phyloP scores from a whole-genome alignment of 92 coral and sea anemone species.

The Isaurus tuberculatus region DNA sequence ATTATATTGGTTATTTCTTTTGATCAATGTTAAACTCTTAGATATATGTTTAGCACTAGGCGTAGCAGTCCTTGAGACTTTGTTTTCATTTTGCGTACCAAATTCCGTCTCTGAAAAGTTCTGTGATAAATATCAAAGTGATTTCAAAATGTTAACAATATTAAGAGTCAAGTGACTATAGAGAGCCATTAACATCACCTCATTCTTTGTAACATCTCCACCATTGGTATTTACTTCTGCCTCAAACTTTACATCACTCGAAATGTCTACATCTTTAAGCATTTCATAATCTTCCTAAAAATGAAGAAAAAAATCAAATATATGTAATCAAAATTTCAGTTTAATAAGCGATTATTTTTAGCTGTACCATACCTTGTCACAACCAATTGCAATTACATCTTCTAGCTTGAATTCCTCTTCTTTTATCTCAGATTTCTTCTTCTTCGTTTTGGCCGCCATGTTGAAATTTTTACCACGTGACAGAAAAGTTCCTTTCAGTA shows the following conservation, averaged over 20 bases:
- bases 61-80: no score
- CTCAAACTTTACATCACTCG: constrained; percentile 51
- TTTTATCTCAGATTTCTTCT: constrained; percentile 48
- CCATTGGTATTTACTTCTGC: constrained; percentile 16
- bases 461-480: constrained; percentile 81
- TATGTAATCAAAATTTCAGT: neutral
- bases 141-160: neutral
- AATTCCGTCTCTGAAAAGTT: no score
- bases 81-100: no score
- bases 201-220: constrained; percentile 47
- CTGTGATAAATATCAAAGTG: neutral
- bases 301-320: neutral
- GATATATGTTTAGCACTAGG: no score
- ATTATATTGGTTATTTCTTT: no score
- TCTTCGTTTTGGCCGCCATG: constrained; percentile 95
- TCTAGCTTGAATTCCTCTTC: constrained; percentile 65
- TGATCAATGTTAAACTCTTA: no score
- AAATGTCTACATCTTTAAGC: constrained; percentile 76
- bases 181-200: constrained; percentile 26
- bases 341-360: neutral
- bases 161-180: neutral
- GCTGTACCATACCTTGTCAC: constrained; percentile 91
- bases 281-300: constrained; percentile 88
- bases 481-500: neutral
- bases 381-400: constrained; percentile 89